Base-by-base conservation (phyloP, 2,888 invertebrate species). In the Pecten maximus region DNA sequence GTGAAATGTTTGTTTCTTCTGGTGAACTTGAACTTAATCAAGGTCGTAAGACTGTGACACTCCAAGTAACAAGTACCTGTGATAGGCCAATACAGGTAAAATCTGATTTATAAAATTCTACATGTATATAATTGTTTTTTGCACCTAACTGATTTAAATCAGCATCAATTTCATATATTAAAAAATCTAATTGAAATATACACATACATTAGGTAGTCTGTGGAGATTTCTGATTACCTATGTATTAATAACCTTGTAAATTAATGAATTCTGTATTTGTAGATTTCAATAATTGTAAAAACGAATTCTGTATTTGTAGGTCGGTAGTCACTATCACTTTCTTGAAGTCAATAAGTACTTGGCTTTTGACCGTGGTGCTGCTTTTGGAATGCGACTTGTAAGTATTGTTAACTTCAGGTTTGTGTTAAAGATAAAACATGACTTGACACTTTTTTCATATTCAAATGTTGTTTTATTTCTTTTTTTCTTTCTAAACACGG, bases 241-340 rank as follows among this genome's bases (percentile, higher is more conserved):
- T n/a, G n/a, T n/a, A n/a, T n/a, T n/a, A n/a, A n/a, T n/a, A n/a
- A n/a, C n/a, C n/a, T n/a, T n/a, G n/a, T n/a, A n/a, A n/a, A n/a
- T n/a, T n/a, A n/a, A n/a, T n/a, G n/a, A n/a, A n/a, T n/a, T n/a
- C n/a, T n/a, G n/a, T n/a, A n/a, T n/a, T n/a, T n/a, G n/a, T n/a
- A n/a, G n/a, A n/a, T n/a, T n/a, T n/a, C n/a, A n/a, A n/a, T n/a
- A n/a, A n/a, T n/a, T n/a, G n/a, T n/a, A n/a, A n/a, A n/a, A n/a
- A n/a, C n/a, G n/a, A n/a, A 28, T 40, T 44, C 50, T 86, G 15
- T 8, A 23, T 40, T 90, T 91, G 0, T 92, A 96, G 95, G 94
- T 96, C 88, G 96, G 96, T 40, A 96, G 96, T 90, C 96, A 96
- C 90, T 96, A 95, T 87, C 95, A 96, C 90, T 96, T 96, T 90